Conservation (phyloP, 1,140 invertebrate species). For the Dreissena polymorpha region DNA sequence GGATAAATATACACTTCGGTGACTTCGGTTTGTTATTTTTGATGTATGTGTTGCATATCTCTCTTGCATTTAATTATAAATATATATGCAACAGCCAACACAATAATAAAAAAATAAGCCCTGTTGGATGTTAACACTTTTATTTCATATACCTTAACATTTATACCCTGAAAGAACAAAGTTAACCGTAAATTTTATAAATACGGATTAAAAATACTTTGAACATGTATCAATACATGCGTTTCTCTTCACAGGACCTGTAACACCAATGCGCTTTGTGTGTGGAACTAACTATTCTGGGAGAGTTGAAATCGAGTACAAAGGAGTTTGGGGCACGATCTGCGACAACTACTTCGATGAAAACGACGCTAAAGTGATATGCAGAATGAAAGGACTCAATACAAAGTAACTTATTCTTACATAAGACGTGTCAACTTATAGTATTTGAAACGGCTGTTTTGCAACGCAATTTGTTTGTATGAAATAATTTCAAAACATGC, state of each 20-base stretch:
- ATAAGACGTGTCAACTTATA: no score
- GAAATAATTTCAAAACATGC: no score
- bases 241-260: conserved; percentile 7
- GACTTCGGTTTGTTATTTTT: no score
- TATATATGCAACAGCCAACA: no score
- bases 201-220: no score
- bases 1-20: not conserved
- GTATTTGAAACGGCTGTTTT: no score
- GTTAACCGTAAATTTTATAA: no score
- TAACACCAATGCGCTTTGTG: conserved; percentile 5
- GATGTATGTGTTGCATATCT: no score
- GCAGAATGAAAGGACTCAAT: conserved; percentile 51
- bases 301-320: conserved; percentile 55
- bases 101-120: not conserved
- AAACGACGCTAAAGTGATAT: conserved; percentile 57
- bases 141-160: not conserved
- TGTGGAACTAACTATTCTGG: conserved; percentile 43
- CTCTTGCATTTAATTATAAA: no score
- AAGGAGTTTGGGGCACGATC: conserved; percentile 58
- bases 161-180: no score
- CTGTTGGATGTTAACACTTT: not conserved
- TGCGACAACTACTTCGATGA: conserved; percentile 57
- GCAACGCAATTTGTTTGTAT: no score
- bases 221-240: no score
- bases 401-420: not conserved